phyloP scores from a whole-genome alignment of 2,113 vertebrate genomes.

The Saccopteryx leptura region DNA sequence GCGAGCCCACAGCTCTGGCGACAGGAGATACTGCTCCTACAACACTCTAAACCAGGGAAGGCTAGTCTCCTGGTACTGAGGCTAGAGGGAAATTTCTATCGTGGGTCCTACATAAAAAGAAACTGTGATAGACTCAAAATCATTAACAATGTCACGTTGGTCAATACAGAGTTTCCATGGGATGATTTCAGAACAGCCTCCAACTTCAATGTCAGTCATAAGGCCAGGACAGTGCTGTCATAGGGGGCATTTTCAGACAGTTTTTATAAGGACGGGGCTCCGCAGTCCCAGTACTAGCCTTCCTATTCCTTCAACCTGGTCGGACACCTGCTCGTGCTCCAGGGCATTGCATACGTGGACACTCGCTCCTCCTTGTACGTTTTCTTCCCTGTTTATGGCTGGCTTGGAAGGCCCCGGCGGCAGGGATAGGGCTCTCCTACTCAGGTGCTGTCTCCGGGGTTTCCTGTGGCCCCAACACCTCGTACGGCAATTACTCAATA shows the following conservation, averaged over 20 bases:
- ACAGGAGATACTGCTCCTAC: neutral
- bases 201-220: fast-evolving
- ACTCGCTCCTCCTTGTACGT: neutral
- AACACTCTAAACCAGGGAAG: neutral
- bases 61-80: neutral
- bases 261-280: too few relatives aligned
- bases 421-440: fast-evolving
- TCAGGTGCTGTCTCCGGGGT: neutral
- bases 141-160: neutral
- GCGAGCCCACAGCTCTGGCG: neutral
- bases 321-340: neutral
- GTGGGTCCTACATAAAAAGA: neutral
- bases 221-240: fast-evolving
- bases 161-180: neutral
- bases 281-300: neutral
- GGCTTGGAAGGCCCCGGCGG: neutral
- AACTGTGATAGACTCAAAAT: neutral
- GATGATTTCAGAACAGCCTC: neutral
- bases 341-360: fast-evolving
- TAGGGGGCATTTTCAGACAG: fast-evolving
- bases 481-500: neutral
- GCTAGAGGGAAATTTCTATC: neutral
- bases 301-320: neutral
- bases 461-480: neutral
- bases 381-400: neutral